Evolutionary conservation across 2,113 vertebrate species (phyloP).

Genomic region (Tragelaphus imberbis): DNA sequence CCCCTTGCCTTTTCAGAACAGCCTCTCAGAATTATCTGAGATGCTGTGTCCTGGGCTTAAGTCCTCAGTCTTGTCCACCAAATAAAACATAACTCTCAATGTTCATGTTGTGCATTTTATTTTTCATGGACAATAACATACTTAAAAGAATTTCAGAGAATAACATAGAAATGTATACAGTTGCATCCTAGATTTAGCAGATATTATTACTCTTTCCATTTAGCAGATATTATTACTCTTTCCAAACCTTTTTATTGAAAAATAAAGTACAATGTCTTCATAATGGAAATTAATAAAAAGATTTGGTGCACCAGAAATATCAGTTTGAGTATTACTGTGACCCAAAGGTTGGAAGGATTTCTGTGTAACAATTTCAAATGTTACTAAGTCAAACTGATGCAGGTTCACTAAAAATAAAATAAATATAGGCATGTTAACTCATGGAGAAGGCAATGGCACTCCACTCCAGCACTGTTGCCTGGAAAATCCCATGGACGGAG

Average conservation of each 20-base stretch:
- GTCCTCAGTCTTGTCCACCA: not conserved
- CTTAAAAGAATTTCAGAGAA: not conserved
- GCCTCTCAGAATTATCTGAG: not conserved
- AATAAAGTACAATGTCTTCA: not conserved
- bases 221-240: not conserved
- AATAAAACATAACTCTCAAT: not conserved
- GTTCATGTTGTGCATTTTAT: not conserved
- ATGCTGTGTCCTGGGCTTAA: not conserved
- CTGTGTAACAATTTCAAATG: not conserved
- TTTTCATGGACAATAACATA: not conserved
- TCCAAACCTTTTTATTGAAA: not conserved
- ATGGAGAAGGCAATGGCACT: no score
- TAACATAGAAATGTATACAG: not conserved
- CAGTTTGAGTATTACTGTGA: not conserved
- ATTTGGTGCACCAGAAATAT: not conserved
- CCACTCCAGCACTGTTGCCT: no score
- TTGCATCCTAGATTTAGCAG: not conserved
- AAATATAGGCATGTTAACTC: not conserved
- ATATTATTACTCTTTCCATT: not conserved
- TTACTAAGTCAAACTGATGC: not conserved
- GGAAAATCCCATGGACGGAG: no score
- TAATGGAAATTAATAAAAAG: not conserved
- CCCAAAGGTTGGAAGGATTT: not conserved
- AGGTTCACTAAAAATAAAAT: not conserved
- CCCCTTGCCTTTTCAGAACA: not conserved